Conservation (phyloP, 64 coral and sea anemone genomes). For the Actinia tenebrosa region DNA sequence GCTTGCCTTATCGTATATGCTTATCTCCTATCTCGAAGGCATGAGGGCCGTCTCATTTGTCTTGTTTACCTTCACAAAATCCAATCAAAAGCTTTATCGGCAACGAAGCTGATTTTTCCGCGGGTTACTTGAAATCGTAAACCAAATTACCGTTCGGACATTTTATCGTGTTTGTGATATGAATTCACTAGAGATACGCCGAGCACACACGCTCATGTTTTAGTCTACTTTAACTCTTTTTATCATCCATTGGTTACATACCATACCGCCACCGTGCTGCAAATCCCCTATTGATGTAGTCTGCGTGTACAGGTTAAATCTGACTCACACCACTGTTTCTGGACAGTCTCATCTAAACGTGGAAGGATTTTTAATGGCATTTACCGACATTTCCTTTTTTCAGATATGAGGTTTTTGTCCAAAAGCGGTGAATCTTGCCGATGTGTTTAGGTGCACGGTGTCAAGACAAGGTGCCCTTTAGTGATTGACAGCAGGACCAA, state of each 20-base stretch:
- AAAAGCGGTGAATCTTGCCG: not conserved
- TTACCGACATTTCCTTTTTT: not conserved
- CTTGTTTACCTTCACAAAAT: conserved; percentile 1
- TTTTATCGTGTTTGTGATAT: not conserved
- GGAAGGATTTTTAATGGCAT: not conserved
- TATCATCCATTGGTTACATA: not conserved
- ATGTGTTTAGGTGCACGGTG: not conserved
- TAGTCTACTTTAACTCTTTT: not conserved
- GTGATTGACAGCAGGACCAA: conserved; percentile 9
- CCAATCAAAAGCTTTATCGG: conserved; percentile 17
- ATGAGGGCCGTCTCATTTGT: not conserved
- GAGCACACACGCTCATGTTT: not conserved
- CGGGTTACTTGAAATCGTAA: conserved; percentile 7
- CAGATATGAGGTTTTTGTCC: conserved; percentile 10
- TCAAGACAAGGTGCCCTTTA: conserved; percentile 5
- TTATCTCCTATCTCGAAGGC: conserved; percentile 17
- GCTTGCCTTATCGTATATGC: not conserved
- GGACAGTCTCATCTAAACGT: not conserved
- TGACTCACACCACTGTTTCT: not conserved
- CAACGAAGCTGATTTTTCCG: not conserved
- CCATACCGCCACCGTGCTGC: not conserved
- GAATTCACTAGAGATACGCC: not conserved
- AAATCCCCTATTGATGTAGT: not conserved
- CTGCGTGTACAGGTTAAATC: not conserved
- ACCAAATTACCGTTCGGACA: not conserved